Evolutionary conservation across 2,797 vertebrate species (phyloP).

Genomic region (Hemibagrus guttatus): DNA sequence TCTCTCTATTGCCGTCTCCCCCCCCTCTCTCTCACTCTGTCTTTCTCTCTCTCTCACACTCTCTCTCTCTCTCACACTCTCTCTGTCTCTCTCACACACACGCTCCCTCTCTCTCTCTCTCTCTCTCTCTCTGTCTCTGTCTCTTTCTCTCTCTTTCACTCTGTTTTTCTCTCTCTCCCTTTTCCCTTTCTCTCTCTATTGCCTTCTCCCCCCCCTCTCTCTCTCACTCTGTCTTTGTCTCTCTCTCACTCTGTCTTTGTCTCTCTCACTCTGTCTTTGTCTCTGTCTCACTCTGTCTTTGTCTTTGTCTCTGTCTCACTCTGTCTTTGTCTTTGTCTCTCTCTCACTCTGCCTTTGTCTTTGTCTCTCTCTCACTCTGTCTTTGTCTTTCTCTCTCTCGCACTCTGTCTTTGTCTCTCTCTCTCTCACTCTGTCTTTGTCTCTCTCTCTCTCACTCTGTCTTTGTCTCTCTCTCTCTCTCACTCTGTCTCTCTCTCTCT

Average conservation of each 20-base stretch:
- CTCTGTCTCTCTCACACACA: no score
- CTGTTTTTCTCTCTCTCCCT: no score
- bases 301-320: neutral
- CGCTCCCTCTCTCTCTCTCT: neutral
- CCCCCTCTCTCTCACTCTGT: no score
- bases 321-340: neutral
- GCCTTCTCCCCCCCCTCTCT: no score
- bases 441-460: no score
- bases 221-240: neutral
- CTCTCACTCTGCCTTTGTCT: no score
- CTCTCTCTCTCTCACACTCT: neutral
- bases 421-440: neutral
- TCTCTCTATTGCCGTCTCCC: no score
- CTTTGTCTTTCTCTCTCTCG: neutral
- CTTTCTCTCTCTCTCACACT: neutral
- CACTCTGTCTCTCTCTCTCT: neutral
- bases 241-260: neutral
- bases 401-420: neutral
- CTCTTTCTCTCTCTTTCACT: no score
- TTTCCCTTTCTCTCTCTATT: neutral
- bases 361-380: neutral
- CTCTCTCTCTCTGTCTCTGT: neutral
- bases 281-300: no score
- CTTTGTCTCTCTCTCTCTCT: neutral
- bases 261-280: no score